Evolutionary conservation across 2,888 invertebrate genomes (phyloP).

Genomic region (Eilema sororculum): DNA sequence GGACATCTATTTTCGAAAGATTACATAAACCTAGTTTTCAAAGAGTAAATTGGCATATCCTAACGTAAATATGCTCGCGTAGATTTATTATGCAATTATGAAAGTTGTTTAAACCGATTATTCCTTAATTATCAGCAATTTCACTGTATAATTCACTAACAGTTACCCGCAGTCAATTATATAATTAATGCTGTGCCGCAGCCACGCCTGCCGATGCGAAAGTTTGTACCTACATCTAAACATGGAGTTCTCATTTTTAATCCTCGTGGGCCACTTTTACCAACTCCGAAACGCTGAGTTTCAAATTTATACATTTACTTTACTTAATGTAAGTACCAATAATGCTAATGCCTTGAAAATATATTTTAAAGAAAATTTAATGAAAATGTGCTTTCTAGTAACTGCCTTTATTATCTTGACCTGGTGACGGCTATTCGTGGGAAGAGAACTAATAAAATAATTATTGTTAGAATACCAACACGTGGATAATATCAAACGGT

Average conservation of each 20-base stretch:
- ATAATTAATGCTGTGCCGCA: background rate
- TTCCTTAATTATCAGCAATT: background rate
- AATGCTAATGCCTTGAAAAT: background rate
- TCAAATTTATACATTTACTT: background rate
- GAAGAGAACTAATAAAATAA: no score
- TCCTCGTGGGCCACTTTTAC: background rate
- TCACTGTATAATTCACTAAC: background rate
- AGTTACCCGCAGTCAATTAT: background rate
- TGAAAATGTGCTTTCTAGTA: background rate
- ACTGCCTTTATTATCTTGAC: background rate
- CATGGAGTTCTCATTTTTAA: background rate
- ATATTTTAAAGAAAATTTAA: background rate
- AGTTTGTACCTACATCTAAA: background rate
- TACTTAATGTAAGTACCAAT: background rate
- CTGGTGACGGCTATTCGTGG: background rate
- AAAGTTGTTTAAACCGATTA: conserved; percentile 3
- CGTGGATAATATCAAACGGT: no score
- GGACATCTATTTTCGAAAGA: no score
- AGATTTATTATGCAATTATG: conserved; percentile 1
- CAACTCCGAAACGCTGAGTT: background rate
- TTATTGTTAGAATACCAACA: no score
- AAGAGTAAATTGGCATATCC: no score
- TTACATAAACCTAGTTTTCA: no score
- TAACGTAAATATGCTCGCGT: no score
- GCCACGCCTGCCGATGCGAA: background rate